Conservation (phyloP, 2,113 vertebrate species). For the Natator depressus region DNA sequence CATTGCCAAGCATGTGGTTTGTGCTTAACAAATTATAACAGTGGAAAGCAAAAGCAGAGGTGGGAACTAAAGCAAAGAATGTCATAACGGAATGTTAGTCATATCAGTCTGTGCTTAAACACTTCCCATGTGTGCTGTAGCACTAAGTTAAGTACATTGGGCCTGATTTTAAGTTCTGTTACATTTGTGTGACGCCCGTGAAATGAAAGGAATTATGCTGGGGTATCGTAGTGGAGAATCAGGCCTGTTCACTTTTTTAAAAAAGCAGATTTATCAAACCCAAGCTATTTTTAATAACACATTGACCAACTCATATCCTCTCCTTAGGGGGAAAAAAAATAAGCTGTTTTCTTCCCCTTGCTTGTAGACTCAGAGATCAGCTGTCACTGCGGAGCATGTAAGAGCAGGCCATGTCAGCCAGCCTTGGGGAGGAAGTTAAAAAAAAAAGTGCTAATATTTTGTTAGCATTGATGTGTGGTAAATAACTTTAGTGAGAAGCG, state of each 20-base stretch:
- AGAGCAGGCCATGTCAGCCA: constrained; percentile 29
- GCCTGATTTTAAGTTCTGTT: constrained; percentile 20
- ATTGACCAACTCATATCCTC: not conserved
- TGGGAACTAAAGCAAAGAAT: constrained; percentile 10
- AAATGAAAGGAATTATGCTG: not conserved
- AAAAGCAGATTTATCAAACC: too few relatives aligned
- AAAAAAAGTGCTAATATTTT: not conserved
- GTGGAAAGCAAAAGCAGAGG: not conserved
- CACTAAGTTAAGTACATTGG: not conserved
- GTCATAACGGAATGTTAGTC: constrained; percentile 28
- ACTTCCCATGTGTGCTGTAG: constrained; percentile 24
- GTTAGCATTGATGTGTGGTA: not conserved
- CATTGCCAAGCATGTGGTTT: not conserved
- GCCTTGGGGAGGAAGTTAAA: constrained; percentile 19
- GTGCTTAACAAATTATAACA: not conserved
- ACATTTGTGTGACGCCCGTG: not conserved
- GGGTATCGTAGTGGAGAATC: not conserved
- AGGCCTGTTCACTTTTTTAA: not conserved
- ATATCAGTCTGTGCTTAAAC: constrained; percentile 16
- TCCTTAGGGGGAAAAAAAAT: not conserved
- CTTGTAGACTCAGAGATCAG: constrained; percentile 27
- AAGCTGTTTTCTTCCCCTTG: not conserved
- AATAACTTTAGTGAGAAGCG: not conserved
- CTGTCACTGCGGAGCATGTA: constrained; percentile 11
- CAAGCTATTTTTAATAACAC: not conserved